Conservation (phyloP, 2,888 invertebrate species). For the Hyalella azteca region DNA sequence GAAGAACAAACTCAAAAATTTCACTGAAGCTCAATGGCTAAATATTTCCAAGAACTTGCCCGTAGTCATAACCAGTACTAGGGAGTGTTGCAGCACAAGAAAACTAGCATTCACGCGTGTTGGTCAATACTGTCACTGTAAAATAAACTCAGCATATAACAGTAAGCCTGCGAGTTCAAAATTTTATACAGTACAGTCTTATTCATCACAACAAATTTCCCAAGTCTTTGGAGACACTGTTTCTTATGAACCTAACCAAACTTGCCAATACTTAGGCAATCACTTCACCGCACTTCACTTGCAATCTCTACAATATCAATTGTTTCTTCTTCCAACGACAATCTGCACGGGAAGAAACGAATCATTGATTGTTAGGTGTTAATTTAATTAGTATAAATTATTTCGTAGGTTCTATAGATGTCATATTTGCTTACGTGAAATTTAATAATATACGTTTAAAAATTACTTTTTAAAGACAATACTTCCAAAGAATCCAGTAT, state of each 20-base stretch:
- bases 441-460: too few relatives aligned
- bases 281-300: neutral
- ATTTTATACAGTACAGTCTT: slow-evolving; percentile 30
- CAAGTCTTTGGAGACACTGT: neutral
- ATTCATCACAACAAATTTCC: slow-evolving; percentile 20
- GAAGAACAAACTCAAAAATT: neutral
- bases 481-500: too few relatives aligned
- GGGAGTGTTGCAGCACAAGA: neutral
- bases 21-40: neutral
- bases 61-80: neutral
- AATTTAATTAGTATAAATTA: neutral
- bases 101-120: neutral
- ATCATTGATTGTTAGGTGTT: neutral
- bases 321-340: too few relatives aligned
- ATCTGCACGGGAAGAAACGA: too few relatives aligned
- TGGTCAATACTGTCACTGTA: too few relatives aligned
- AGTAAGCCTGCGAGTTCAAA: slow-evolving; percentile 29
- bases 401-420: too few relatives aligned
- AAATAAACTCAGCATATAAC: slow-evolving; percentile 11
- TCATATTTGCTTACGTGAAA: too few relatives aligned
- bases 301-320: too few relatives aligned
- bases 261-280: neutral
- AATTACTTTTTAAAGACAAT: too few relatives aligned
- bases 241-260: neutral
- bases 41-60: neutral